phyloP scores from a whole-genome alignment of 1,140 invertebrate genomes.

The Polypedilum vanderplanki region DNA sequence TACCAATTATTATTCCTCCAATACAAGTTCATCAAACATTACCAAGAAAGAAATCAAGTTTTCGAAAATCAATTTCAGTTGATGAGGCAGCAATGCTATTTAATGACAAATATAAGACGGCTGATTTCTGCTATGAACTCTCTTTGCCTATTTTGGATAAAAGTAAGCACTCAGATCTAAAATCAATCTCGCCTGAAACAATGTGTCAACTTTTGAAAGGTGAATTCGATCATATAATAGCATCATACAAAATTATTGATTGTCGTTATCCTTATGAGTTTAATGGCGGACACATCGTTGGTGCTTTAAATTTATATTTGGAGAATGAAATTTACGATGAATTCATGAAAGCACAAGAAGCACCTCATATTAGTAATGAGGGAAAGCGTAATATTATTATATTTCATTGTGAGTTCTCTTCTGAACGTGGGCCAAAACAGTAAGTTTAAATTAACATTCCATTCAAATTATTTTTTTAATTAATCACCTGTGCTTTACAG shows the following conservation, averaged over 20 bases:
- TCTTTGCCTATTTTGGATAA: too few relatives aligned
- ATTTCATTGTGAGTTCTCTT: constrained; percentile 98
- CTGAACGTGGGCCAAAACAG: constrained; percentile 87
- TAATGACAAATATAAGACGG: too few relatives aligned
- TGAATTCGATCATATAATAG: constrained; percentile 54
- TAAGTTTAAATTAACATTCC: constrained; percentile 47
- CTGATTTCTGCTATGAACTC: too few relatives aligned
- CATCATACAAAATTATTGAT: constrained; percentile 62
- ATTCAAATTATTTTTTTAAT: neutral
- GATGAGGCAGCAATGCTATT: too few relatives aligned
- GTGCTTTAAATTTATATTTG: constrained; percentile 77
- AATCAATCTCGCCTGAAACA: constrained; percentile 70
- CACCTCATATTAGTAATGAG: constrained; percentile 40
- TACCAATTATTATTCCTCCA: too few relatives aligned
- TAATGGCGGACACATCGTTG: constrained; percentile 88
- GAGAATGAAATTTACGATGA: constrained; percentile 61
- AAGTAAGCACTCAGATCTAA: constrained; percentile 55
- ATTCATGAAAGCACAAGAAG: constrained; percentile 47
- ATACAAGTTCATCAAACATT: too few relatives aligned
- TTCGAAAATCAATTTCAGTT: too few relatives aligned
- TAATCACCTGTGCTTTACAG: constrained; percentile 46
- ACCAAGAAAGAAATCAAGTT: too few relatives aligned
- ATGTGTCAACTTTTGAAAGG: constrained; percentile 63
- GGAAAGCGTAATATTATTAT: constrained; percentile 71
- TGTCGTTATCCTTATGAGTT: constrained; percentile 95